phyloP scores from a whole-genome alignment of 1,140 invertebrate genomes.

The Macrobrachium nipponense region DNA sequence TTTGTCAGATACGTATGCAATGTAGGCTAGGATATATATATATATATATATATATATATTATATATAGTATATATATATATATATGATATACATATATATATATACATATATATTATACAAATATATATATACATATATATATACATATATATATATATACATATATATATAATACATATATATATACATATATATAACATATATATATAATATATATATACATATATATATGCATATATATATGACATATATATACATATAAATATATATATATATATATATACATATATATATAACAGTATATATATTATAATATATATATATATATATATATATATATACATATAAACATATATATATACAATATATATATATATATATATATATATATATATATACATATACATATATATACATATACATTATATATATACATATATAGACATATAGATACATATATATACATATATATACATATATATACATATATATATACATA shows the following conservation, averaged over 20 bases:
- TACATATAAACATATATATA: too few species aligned
- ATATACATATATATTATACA: background rate
- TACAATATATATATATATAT: background rate
- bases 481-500: background rate
- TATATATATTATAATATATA: too few species aligned
- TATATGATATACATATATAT: background rate
- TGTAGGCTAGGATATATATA: too few species aligned
- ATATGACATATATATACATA: too few species aligned
- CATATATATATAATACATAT: too few species aligned
- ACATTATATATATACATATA: background rate
- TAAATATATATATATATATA: too few species aligned
- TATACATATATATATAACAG: too few species aligned
- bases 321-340: too few species aligned
- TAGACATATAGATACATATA: background rate
- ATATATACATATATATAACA: too few species aligned
- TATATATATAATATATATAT: too few species aligned
- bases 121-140: background rate
- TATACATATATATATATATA: background rate
- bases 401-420: conserved; percentile 2
- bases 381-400: conserved; percentile 19
- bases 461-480: background rate
- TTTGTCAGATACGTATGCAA: too few species aligned
- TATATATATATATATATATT: conserved; percentile 14
- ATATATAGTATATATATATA: conserved; percentile 19
- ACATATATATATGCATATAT: too few species aligned